phyloP scores from a whole-genome alignment of 1,140 invertebrate species.

The Pemphigus obesinymphae region DNA sequence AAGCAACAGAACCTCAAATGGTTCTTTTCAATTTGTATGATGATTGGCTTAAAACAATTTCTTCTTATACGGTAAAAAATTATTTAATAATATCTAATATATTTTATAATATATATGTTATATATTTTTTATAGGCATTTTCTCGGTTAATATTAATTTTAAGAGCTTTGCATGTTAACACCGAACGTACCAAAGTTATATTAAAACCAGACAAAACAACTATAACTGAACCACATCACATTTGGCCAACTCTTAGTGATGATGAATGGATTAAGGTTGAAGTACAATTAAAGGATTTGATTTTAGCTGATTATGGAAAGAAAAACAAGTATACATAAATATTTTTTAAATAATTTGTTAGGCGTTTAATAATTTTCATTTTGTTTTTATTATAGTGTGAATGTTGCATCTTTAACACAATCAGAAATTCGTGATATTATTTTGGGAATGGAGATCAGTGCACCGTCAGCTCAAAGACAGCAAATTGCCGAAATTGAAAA shows the following conservation, averaged over 20 bases:
- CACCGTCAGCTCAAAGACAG: conserved; percentile 95
- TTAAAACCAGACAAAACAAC: conserved; percentile 98
- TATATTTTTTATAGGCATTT: conserved; percentile 66
- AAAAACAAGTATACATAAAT: conserved; percentile 81
- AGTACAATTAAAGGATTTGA: conserved; percentile 96
- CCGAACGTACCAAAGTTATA: conserved; percentile 93
- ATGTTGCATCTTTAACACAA: conserved; percentile 96
- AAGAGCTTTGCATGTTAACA: conserved; percentile 96
- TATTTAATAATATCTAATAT: background rate
- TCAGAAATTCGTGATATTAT: conserved; percentile 99
- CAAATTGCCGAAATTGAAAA: conserved; percentile 99
- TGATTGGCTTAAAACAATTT: conserved; percentile 97
- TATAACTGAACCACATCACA: conserved; percentile 97
- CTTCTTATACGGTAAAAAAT: conserved; percentile 72
- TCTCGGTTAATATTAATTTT: conserved; percentile 95
- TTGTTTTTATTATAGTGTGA: conserved; percentile 66
- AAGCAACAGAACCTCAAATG: conserved; percentile 99
- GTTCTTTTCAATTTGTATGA: conserved; percentile 99
- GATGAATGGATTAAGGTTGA: conserved; percentile 99
- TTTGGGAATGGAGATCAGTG: conserved; percentile 99
- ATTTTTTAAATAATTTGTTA: too few species aligned
- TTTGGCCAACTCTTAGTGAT: conserved; percentile 95
- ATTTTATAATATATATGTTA: background rate
- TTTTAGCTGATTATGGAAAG: conserved; percentile 98
- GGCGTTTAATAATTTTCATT: too few species aligned